phyloP scores from a whole-genome alignment of 2,797 vertebrate species.

The Labeo calbasu region DNA sequence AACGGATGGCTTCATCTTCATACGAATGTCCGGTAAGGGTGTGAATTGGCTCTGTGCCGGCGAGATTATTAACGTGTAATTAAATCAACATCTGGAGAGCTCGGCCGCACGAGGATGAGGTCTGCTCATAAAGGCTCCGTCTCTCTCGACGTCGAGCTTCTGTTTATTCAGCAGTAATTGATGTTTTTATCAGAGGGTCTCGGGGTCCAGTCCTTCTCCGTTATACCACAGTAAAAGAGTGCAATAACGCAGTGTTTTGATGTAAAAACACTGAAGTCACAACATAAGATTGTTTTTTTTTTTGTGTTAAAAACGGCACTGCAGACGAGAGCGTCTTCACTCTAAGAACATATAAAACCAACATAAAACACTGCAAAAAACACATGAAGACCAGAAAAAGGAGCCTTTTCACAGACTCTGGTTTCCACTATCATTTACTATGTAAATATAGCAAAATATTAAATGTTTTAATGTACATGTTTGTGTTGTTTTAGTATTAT shows the following conservation, averaged over 20 bases:
- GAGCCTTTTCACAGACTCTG: too few relatives aligned
- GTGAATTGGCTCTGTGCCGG: slow-evolving; percentile 18
- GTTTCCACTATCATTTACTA: too few relatives aligned
- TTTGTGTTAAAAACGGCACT: too few relatives aligned
- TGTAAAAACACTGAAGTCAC: not conserved
- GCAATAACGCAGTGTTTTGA: not conserved
- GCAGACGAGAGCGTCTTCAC: too few relatives aligned
- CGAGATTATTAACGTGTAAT: slow-evolving; percentile 56
- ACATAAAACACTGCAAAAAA: too few relatives aligned
- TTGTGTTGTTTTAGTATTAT: too few relatives aligned
- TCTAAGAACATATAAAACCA: too few relatives aligned
- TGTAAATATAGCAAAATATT: too few relatives aligned
- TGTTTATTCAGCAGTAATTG: slow-evolving; percentile 11
- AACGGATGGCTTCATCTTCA: slow-evolving; percentile 49
- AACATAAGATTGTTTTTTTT: not conserved
- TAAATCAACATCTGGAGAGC: slow-evolving; percentile 55
- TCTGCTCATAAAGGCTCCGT: not conserved
- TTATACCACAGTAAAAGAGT: not conserved
- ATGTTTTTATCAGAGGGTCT: slow-evolving; percentile 1
- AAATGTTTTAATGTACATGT: too few relatives aligned
- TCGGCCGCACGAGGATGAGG: not conserved
- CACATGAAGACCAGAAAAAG: too few relatives aligned
- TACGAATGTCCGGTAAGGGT: not conserved
- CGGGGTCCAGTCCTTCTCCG: not conserved
- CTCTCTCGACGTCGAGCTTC: not conserved